These are phyloP conservation scores for Malthinus flaveolus DNA, from an alignment of 2,888 invertebrate species.

Conservation along the genomic window DNA sequence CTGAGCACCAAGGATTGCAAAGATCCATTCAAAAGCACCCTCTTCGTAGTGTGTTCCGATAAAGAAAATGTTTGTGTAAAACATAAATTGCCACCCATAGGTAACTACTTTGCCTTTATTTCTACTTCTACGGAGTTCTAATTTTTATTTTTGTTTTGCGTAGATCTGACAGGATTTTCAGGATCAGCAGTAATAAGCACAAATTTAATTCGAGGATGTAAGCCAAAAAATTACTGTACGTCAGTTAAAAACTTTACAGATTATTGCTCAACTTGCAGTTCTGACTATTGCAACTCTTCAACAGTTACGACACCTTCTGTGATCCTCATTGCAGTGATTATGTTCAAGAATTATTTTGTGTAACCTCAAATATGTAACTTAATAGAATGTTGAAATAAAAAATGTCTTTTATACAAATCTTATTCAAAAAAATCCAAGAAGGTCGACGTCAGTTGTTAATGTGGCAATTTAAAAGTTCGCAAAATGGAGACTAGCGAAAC, in stretches of 20 bases:
- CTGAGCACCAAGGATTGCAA: not conserved
- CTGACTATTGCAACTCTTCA: constrained; percentile 2
- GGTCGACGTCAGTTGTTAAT: not conserved
- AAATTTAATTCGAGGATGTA: constrained; percentile 1
- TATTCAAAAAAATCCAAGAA: not conserved
- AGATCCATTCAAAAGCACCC: not conserved
- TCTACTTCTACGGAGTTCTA: not conserved
- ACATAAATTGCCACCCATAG: not conserved
- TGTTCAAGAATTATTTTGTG: no score
- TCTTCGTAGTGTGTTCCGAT: not conserved
- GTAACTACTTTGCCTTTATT: not conserved
- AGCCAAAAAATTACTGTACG: not conserved
- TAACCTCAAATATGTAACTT: no score
- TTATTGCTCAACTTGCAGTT: not conserved
- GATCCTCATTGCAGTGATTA: no score
- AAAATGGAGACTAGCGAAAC: no score
- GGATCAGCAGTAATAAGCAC: not conserved
- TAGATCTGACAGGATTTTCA: not conserved
- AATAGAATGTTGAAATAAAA: no score
- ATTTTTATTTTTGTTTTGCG: not conserved
- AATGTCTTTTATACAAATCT: no score
- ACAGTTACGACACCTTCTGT: not conserved
- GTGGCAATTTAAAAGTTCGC: no score
- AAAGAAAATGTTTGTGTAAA: not conserved
- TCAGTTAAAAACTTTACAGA: not conserved